Conservation (phyloP, 53 echinoderm and acorn worm genomes). For the Astropecten irregularis region DNA sequence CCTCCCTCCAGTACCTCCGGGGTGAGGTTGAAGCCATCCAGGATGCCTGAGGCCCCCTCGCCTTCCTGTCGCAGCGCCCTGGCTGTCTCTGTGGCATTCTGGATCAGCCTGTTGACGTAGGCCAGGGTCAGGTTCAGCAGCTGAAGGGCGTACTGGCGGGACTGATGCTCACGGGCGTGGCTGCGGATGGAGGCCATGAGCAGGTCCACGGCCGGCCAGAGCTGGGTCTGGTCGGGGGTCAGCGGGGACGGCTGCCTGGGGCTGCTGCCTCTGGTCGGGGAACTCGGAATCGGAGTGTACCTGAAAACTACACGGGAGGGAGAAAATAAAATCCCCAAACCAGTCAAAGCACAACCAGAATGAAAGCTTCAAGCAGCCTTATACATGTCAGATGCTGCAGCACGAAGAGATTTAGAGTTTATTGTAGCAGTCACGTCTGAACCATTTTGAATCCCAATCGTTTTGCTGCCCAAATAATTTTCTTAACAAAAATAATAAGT, state of each 20-base stretch:
- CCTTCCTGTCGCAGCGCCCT: neutral
- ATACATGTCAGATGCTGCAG: too few species aligned
- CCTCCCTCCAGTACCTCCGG: slow-evolving; percentile 54
- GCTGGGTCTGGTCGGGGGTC: slow-evolving; percentile 66
- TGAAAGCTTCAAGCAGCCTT: too few species aligned
- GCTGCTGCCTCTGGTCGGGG: neutral
- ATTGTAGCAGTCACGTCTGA: too few species aligned
- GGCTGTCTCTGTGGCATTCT: slow-evolving; percentile 75
- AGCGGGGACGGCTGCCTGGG: slow-evolving; percentile 31
- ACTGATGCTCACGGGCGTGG: slow-evolving; percentile 82
- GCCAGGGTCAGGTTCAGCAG: slow-evolving; percentile 79
- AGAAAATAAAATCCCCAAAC: too few species aligned
- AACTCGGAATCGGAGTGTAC: slow-evolving; percentile 28
- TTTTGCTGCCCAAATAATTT: too few species aligned
- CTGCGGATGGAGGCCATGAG: slow-evolving; percentile 68
- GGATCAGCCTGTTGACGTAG: slow-evolving; percentile 80
- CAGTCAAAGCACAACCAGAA: too few species aligned
- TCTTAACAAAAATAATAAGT: too few species aligned
- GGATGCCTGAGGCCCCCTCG: neutral
- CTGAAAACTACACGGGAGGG: slow-evolving; percentile 3
- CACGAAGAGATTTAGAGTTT: too few species aligned
- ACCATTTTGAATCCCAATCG: too few species aligned
- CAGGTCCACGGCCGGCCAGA: slow-evolving; percentile 83
- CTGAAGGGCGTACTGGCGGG: slow-evolving; percentile 86
- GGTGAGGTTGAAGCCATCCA: slow-evolving; percentile 24